A percentile compares a stretch with the other conserved stretches of the same genome.
Evolutionary conservation across 2,113 vertebrate genomes (phyloP).

Genomic region (Dunckerocampus dactyliophorus): DNA sequence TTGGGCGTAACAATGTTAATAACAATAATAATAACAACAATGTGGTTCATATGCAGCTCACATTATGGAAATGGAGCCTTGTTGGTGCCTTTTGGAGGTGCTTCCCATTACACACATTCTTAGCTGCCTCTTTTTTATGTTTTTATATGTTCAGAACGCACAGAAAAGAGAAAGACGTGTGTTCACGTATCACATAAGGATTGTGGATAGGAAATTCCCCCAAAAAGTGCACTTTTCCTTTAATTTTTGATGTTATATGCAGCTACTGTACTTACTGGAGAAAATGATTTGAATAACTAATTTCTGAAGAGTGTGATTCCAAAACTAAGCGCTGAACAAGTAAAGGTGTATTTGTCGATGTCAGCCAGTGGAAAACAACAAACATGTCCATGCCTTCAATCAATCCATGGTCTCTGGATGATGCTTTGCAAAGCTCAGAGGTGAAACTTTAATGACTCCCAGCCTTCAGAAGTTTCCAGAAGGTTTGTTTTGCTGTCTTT

Average conservation of each 20-base stretch:
- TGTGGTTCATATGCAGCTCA: too few species aligned
- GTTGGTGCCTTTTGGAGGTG: too few species aligned
- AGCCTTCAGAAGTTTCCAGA: constrained; percentile 51
- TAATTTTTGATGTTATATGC: constrained; percentile 1
- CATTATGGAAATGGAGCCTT: too few species aligned
- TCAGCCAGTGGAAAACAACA: constrained; percentile 30
- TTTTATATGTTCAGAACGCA: too few species aligned
- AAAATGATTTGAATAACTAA: background rate
- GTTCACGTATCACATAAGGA: too few species aligned
- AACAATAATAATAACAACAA: too few species aligned
- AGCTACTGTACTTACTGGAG: background rate
- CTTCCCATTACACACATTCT: too few species aligned
- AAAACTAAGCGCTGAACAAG: background rate
- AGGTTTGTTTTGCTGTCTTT: constrained; percentile 40
- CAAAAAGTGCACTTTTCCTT: too few species aligned
- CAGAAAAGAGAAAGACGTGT: too few species aligned
- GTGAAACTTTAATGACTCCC: constrained; percentile 70
- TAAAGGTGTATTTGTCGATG: constrained; percentile 14
- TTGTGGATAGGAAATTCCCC: too few species aligned
- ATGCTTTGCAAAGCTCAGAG: constrained; percentile 64
- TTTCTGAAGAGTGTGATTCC: background rate
- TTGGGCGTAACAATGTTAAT: too few species aligned
- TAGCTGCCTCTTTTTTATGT: too few species aligned
- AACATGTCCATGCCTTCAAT: constrained; percentile 19
- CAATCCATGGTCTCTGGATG: constrained; percentile 47